phyloP scores from a whole-genome alignment of 2,113 vertebrate genomes.

The Cinclus mexicanus region DNA sequence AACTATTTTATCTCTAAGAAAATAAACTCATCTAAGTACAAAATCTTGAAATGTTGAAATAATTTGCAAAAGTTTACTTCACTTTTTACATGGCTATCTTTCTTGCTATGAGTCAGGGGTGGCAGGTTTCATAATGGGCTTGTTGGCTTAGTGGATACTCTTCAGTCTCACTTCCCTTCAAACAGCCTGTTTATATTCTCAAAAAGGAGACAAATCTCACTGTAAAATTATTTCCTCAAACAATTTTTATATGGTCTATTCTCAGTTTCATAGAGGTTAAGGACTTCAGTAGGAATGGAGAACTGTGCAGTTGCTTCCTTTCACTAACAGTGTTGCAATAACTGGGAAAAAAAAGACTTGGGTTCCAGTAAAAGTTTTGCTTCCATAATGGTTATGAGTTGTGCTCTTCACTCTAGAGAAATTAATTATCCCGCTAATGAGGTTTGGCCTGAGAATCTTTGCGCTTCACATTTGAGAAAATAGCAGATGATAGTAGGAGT shows the following conservation, averaged over 20 bases:
- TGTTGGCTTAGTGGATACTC: not conserved
- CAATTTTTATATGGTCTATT: not conserved
- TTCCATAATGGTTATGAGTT: not conserved
- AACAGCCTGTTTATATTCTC: not conserved
- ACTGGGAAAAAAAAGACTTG: not conserved
- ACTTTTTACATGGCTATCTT: not conserved
- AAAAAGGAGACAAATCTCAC: not conserved
- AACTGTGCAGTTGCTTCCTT: not conserved
- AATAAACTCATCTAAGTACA: slow-evolving; percentile 65
- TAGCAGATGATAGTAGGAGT: not conserved
- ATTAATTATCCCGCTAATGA: not conserved
- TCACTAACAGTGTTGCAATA: not conserved
- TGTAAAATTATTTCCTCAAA: not conserved
- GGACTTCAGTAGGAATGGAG: not conserved
- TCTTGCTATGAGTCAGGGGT: not conserved
- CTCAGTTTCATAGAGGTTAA: not conserved
- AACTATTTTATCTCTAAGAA: slow-evolving; percentile 54
- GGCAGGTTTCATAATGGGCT: not conserved
- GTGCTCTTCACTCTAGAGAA: not conserved
- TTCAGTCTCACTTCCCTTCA: not conserved
- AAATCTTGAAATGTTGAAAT: not conserved
- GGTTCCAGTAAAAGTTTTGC: not conserved
- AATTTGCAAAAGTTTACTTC: not conserved
- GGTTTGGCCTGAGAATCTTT: not conserved
- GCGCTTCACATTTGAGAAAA: not conserved